Evolutionary conservation across 2,113 vertebrate species (phyloP).

Genomic region (Sisor rabdophorus): DNA sequence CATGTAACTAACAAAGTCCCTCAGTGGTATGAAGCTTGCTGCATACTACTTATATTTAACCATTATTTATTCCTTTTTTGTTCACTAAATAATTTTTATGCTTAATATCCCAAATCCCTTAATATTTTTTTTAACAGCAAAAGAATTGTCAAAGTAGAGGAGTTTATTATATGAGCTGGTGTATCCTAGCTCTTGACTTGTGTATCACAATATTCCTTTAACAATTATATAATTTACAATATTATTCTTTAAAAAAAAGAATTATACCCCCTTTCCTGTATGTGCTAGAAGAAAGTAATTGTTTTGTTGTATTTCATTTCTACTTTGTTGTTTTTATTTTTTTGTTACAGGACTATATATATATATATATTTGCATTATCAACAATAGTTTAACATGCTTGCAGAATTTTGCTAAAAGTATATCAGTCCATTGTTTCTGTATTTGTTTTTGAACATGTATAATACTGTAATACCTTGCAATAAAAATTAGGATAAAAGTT

Average conservation of each 20-base stretch:
- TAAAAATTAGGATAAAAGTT: background rate
- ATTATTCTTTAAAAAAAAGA: background rate
- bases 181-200: background rate
- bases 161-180: background rate
- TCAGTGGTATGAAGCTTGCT: background rate
- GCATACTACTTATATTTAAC: too few relatives aligned
- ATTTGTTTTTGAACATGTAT: background rate
- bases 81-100: background rate
- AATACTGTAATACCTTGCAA: background rate
- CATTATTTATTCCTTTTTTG: background rate
- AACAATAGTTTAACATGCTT: constrained; percentile 56
- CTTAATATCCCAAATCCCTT: background rate
- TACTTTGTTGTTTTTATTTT: background rate
- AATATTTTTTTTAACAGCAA: background rate
- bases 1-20: background rate
- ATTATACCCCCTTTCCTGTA: background rate
- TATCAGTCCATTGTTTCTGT: constrained; percentile 45
- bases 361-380: constrained; percentile 12
- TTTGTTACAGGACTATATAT: constrained; percentile 32
- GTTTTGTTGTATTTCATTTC: constrained; percentile 14
- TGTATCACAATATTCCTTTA: constrained; percentile 21
- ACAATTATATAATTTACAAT: too few relatives aligned
- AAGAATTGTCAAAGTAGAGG: background rate
- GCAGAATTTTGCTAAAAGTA: constrained; percentile 72
- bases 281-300: constrained; percentile 4